A percentile compares a stretch with the other conserved stretches of the same genome.
These are phyloP conservation scores for Channallabes apus DNA, from an alignment of 2,797 vertebrate genomes.

Conservation along the genomic window DNA sequence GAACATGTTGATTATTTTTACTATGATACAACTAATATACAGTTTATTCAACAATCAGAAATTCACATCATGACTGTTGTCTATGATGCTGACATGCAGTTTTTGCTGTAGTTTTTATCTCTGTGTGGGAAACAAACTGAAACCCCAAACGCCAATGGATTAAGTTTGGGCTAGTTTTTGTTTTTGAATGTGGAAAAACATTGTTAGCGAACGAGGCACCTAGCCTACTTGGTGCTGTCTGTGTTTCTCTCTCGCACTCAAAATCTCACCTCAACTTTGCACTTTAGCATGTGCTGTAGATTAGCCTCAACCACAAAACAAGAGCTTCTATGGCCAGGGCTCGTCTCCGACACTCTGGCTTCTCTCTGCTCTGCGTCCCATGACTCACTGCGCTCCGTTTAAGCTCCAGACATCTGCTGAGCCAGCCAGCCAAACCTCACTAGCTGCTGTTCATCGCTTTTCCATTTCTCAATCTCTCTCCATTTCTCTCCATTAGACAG, in stretches of 20 bases:
- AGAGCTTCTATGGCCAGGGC: conserved; percentile 24
- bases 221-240: neutral
- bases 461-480: conserved; percentile 32
- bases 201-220: neutral
- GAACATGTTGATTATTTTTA: neutral
- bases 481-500: conserved; percentile 17
- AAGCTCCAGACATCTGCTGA: conserved; percentile 36
- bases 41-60: neutral
- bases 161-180: neutral
- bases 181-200: neutral
- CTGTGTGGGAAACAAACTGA: neutral
- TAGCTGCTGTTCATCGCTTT: conserved; percentile 22
- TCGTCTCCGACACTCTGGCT: conserved; percentile 27
- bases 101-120: neutral
- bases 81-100: neutral
- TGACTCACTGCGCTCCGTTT: conserved; percentile 31
- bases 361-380: conserved; percentile 23
- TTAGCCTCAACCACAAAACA: conserved; percentile 17
- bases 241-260: conserved; percentile 12
- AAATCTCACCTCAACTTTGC: conserved; percentile 3
- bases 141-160: neutral
- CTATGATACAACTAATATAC: neutral
- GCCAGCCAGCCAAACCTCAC: conserved; percentile 30
- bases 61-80: neutral
- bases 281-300: conserved; percentile 16